Percentiles rank a stretch among this genome's conserved stretches.
phyloP scores from a whole-genome alignment of 2,888 invertebrate genomes.

The Cataglyphis albicans region DNA sequence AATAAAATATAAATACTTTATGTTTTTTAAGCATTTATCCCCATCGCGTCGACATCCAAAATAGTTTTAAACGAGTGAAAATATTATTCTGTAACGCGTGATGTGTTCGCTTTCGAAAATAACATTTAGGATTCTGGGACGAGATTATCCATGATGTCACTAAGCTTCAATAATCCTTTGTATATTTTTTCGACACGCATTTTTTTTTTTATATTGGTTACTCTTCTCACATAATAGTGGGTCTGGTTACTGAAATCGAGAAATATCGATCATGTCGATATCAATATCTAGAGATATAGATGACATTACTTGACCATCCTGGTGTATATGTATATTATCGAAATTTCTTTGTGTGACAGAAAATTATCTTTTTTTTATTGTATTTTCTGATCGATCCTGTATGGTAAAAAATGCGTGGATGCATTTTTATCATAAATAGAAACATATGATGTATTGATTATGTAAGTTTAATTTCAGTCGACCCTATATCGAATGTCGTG shows the following conservation, averaged over 20 bases:
- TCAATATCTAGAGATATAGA: background rate
- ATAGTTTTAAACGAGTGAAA: constrained; percentile 31
- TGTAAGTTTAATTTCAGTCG: constrained; percentile 34
- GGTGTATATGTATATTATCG: background rate
- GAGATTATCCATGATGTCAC: constrained; percentile 35
- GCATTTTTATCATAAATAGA: constrained; percentile 6
- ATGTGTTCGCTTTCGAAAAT: constrained; percentile 5
- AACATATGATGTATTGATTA: constrained; percentile 21
- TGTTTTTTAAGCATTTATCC: background rate
- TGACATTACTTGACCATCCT: background rate
- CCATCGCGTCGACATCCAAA: constrained; percentile 26
- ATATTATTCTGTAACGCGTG: constrained; percentile 22
- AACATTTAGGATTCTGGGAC: constrained; percentile 38
- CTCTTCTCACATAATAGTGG: background rate
- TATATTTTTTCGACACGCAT: background rate
- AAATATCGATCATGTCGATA: constrained; percentile 23
- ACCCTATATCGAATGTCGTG: constrained; percentile 34
- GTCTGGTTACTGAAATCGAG: constrained; percentile 31
- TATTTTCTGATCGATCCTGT: background rate
- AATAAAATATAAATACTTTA: constrained; percentile 17
- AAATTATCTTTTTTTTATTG: background rate
- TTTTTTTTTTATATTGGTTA: background rate
- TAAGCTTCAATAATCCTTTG: background rate
- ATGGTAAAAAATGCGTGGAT: background rate
- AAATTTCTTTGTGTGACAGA: background rate